phyloP scores from a whole-genome alignment of 1,140 invertebrate genomes.

The Coptotermes formosanus region DNA sequence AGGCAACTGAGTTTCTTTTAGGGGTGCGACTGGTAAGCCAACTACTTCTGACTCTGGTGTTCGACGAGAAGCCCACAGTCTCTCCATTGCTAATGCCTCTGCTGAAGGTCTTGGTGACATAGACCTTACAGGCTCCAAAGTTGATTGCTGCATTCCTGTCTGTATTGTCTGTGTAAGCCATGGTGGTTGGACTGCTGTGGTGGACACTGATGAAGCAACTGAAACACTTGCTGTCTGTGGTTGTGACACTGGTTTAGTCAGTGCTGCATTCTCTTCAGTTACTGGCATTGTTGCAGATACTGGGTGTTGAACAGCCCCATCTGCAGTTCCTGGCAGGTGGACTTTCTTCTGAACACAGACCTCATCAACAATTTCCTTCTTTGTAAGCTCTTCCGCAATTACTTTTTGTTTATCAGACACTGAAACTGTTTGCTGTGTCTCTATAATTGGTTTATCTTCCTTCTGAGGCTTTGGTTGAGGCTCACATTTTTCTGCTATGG shows the following conservation, averaged over 20 bases:
- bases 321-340: slow-evolving; percentile 24
- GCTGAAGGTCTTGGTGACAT: slow-evolving; percentile 39
- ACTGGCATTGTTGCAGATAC: not conserved
- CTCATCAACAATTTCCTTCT: slow-evolving; percentile 33
- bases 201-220: not conserved
- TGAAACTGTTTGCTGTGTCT: not conserved
- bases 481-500: not conserved
- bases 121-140: slow-evolving; percentile 23
- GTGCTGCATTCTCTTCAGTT: not conserved
- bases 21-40: not conserved
- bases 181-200: not conserved
- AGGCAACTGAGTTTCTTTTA: slow-evolving; percentile 29
- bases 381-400: not conserved
- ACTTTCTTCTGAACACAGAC: slow-evolving; percentile 34
- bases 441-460: not conserved
- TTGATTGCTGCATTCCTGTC: not conserved
- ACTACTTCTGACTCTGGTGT: slow-evolving; percentile 33
- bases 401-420: not conserved
- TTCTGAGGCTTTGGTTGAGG: not conserved
- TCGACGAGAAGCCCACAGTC: slow-evolving; percentile 38
- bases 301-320: slow-evolving; percentile 14
- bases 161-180: not conserved
- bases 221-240: not conserved
- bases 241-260: not conserved
- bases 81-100: slow-evolving; percentile 44